phyloP scores from a whole-genome alignment of 1,140 invertebrate genomes.

The Protaetia brevitarsis region DNA sequence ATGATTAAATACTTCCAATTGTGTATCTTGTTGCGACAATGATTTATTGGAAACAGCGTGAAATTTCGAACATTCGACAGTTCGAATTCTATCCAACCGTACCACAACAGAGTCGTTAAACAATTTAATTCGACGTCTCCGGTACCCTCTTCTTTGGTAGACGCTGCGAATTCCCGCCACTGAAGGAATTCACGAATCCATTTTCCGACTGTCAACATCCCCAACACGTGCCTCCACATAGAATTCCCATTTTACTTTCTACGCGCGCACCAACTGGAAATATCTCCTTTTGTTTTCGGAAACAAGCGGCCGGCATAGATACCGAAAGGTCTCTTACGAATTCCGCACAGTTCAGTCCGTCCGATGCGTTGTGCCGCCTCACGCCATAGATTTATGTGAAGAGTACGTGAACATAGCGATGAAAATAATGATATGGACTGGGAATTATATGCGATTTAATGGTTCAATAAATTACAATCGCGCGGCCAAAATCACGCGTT shows the following conservation, averaged over 20 bases:
- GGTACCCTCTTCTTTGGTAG: background rate
- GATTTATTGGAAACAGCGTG: too few relatives aligned
- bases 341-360: background rate
- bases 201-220: constrained; percentile 13
- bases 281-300: constrained; percentile 16
- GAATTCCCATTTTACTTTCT: constrained; percentile 16
- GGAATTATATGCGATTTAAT: background rate
- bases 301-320: too few relatives aligned
- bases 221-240: constrained; percentile 11
- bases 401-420: background rate
- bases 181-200: constrained; percentile 6
- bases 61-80: background rate
- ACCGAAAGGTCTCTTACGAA: background rate
- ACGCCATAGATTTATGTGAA: background rate
- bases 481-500: background rate
- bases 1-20: too few relatives aligned
- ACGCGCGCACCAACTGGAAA: background rate
- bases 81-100: background rate
- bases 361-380: background rate
- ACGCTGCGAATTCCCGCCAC: background rate
- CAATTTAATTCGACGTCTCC: constrained; percentile 9
- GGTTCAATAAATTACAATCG: background rate
- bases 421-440: background rate
- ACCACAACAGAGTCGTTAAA: background rate
- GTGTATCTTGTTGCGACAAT: too few relatives aligned